Evolutionary conservation across 2,888 invertebrate species (phyloP).

Genomic region (Melolontha melolontha): DNA sequence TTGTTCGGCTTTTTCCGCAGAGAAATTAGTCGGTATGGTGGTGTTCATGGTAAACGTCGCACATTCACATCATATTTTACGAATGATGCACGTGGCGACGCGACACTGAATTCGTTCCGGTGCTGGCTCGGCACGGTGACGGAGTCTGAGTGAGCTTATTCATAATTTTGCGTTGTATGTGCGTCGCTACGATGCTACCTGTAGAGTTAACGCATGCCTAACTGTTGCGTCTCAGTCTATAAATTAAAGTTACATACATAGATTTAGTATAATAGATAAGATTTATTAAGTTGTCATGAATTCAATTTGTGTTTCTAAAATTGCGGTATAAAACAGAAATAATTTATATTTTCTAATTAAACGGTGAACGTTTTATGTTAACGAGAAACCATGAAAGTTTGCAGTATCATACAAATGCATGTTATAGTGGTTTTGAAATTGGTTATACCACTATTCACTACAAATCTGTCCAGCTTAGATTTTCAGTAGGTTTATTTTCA

Average conservation of each 20-base stretch:
- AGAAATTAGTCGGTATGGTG: slow-evolving; percentile 21
- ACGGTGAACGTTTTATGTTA: not conserved
- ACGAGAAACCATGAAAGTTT: not conserved
- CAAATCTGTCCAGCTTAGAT: no score
- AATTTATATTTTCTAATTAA: not conserved
- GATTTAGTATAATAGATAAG: slow-evolving; percentile 1
- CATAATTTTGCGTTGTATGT: slow-evolving; percentile 37
- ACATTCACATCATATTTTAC: slow-evolving; percentile 28
- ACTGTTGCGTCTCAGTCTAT: slow-evolving; percentile 41
- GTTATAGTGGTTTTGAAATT: no score
- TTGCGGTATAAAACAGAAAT: not conserved
- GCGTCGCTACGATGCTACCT: slow-evolving; percentile 42
- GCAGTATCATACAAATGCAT: no score
- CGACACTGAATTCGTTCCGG: slow-evolving; percentile 15
- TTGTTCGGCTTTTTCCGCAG: slow-evolving; percentile 18
- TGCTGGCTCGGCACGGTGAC: slow-evolving; percentile 17
- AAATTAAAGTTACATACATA: not conserved
- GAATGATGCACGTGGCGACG: slow-evolving; percentile 23
- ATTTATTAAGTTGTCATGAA: not conserved
- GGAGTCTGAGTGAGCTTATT: slow-evolving; percentile 39
- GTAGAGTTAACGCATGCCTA: slow-evolving; percentile 48
- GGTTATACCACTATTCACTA: no score
- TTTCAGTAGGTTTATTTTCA: no score
- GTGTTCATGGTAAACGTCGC: slow-evolving; percentile 25
- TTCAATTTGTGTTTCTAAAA: no score